These are phyloP conservation scores for Styela plicata DNA, from an alignment of 23 tunicate species.

Conservation along the genomic window DNA sequence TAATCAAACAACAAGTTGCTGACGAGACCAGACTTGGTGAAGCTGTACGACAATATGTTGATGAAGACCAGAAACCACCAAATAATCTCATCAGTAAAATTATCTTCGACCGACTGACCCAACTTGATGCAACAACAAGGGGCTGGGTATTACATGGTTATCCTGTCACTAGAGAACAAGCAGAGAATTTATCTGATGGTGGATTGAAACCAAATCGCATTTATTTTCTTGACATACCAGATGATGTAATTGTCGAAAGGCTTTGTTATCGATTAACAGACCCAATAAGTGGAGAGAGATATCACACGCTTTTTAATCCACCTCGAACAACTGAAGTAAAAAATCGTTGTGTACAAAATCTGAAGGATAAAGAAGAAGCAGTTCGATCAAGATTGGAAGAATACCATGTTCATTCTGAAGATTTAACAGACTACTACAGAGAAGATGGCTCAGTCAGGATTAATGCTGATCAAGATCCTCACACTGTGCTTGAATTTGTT, in stretches of 20 bases:
- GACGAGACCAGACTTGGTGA: slow-evolving; percentile 68
- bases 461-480: slow-evolving; percentile 97
- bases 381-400: slow-evolving; percentile 49
- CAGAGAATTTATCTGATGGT: slow-evolving; percentile 74
- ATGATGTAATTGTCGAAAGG: slow-evolving; percentile 77
- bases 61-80: slow-evolving; percentile 32
- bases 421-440: slow-evolving; percentile 60
- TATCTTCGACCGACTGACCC: slow-evolving; percentile 54
- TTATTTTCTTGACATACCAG: slow-evolving; percentile 86
- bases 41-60: slow-evolving; percentile 50
- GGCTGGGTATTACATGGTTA: slow-evolving; percentile 97
- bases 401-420: slow-evolving; percentile 51
- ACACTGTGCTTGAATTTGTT: slow-evolving; percentile 80
- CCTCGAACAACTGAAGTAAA: slow-evolving; percentile 65
- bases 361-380: slow-evolving; percentile 51
- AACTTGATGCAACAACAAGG: slow-evolving; percentile 73
- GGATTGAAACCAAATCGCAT: slow-evolving; percentile 76
- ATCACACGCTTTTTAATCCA: slow-evolving; percentile 83
- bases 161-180: slow-evolving; percentile 80
- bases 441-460: slow-evolving; percentile 82
- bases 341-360: slow-evolving; percentile 57
- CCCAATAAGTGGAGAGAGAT: slow-evolving; percentile 95
- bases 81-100: slow-evolving; percentile 62
- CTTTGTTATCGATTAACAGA: slow-evolving; percentile 71
- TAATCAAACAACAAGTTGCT: slow-evolving; percentile 78